Base-by-base conservation (phyloP, 2,113 vertebrate genomes). In the Indicator indicator region DNA sequence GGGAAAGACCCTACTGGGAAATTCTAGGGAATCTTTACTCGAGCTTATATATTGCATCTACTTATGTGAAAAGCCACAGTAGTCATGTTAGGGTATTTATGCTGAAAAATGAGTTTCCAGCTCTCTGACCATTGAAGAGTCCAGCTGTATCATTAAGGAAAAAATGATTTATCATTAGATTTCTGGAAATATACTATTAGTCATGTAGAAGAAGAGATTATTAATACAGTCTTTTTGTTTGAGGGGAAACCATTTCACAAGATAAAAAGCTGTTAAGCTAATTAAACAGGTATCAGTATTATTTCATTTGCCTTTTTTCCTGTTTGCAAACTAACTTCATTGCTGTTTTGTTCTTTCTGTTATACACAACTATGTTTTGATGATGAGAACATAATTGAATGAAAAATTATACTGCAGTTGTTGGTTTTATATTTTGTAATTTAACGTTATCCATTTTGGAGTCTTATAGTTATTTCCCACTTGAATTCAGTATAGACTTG, bases 301-400 rank as follows among this genome's bases (percentile, higher is more conserved):
- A 92, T 96, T 97, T 97, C 97, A 95, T 94, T 97, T 97, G 80
- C 9, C 46, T 95, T 97, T 97, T 96, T 96, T 94, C 81, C 64
- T 90, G 60, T 97, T 97, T 96, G 88, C 81, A 96, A 95, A 95
- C 86, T 93, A 97, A 96, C 88, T 95, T 95, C 80, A 69, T 58
- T 96, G n/a, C 75, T 96, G 23, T 96, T 96, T 94, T 97, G 55
- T 93, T 97, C 77, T 94, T 97, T 81, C 91, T 96, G 59, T 96
- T 97, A 91, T 96, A 93, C 60, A 96, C 42, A 10, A 63, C 84
- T 97, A 91, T 95, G 93, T 94, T 95, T 72, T 76, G 44, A 96
- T 9, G 80, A 95, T 96, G 94, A 97, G 68, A 96, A 96, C 60
- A 91, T 96, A 97, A 97, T 97, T 97, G 97, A 95, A 83, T 94